phyloP scores from a whole-genome alignment of 2,797 vertebrate species.

The Eulemur mongoz region DNA sequence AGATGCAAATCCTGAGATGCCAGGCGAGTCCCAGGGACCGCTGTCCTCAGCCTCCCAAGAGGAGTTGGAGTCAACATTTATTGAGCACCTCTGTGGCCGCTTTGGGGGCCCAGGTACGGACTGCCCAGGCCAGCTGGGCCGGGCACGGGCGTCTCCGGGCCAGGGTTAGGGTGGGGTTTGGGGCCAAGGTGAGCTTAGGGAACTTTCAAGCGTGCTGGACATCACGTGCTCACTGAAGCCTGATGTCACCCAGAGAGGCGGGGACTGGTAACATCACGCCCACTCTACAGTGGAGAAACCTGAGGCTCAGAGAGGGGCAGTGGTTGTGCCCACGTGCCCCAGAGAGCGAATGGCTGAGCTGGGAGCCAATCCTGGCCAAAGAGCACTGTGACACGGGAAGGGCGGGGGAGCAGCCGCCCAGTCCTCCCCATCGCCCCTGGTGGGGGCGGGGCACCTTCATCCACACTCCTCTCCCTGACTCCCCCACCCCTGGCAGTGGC shows the following conservation, averaged over 20 bases:
- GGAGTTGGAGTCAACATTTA: not conserved
- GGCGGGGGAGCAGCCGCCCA: too few species aligned
- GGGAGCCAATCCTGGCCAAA: not conserved
- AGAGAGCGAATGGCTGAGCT: not conserved
- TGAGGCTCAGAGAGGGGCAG: not conserved
- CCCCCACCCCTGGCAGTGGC: not conserved
- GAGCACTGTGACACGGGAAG: not conserved
- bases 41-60: not conserved
- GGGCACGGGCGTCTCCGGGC: not conserved
- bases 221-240: not conserved
- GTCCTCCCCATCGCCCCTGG: not conserved
- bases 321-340: too few species aligned
- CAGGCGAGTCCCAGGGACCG: not conserved
- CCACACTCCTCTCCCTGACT: not conserved
- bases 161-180: not conserved
- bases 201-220: not conserved
- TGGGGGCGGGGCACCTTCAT: not conserved
- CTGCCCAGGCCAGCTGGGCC: not conserved
- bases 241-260: not conserved
- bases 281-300: not conserved
- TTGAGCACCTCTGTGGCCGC: not conserved
- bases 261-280: too few species aligned
- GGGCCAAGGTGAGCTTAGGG: not conserved
- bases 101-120: slow-evolving; percentile 50
- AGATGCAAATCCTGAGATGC: not conserved